These are phyloP conservation scores for Chloropsis hardwickii DNA, from an alignment of 2,113 vertebrate genomes.

Conservation along the genomic window DNA sequence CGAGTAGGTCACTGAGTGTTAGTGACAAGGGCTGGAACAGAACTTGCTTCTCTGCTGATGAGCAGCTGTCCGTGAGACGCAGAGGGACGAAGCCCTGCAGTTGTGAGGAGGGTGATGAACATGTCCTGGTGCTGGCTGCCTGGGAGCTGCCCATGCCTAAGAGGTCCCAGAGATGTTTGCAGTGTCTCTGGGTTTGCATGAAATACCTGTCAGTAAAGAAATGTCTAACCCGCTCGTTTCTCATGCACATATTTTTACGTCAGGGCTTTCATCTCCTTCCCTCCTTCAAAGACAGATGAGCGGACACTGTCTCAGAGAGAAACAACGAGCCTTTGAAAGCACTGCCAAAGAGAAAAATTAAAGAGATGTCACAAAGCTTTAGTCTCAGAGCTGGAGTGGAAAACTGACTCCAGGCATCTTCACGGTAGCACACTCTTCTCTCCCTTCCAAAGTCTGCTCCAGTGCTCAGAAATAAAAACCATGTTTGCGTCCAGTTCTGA, in stretches of 20 bases:
- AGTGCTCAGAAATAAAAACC: neutral
- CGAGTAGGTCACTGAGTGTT: neutral
- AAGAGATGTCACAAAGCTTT: neutral
- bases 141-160: neutral
- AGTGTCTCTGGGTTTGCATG: neutral
- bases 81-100: fast-evolving
- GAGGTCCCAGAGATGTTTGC: neutral
- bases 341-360: neutral
- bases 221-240: neutral
- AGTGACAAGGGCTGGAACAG: neutral
- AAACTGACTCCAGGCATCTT: neutral
- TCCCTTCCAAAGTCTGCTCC: neutral
- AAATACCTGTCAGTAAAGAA: neutral
- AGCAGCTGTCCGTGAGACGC: fast-evolving
- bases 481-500: neutral
- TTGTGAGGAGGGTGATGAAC: neutral
- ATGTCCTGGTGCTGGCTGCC: neutral
- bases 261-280: neutral
- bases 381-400: neutral
- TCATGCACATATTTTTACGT: neutral
- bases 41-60: neutral
- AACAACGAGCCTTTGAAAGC: neutral
- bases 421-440: fast-evolving
- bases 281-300: neutral
- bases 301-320: neutral